These are phyloP conservation scores for Metacarcinus magister DNA, from an alignment of 2,888 invertebrate genomes.

Conservation along the genomic window DNA sequence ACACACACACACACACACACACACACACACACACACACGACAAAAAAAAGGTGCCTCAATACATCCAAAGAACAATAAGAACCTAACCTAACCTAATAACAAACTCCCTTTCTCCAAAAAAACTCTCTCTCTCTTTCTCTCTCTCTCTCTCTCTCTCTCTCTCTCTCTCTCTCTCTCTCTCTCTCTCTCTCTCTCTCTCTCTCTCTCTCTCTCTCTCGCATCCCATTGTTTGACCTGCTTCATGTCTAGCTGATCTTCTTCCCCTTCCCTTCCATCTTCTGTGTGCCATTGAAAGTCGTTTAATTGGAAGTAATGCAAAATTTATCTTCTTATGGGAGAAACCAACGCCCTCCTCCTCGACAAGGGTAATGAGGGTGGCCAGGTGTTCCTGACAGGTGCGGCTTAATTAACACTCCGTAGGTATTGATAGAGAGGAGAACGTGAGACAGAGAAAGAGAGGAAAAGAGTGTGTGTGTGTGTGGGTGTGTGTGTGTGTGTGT, in stretches of 20 bases:
- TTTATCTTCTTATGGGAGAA: not conserved
- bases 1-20: no score
- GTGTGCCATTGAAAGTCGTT: not conserved
- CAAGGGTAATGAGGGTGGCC: not conserved
- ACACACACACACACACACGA: no score
- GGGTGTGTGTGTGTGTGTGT: no score
- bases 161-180: conserved; percentile 52
- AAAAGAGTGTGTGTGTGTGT: no score
- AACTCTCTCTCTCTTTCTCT: conserved; percentile 39
- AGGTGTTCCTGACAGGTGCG: not conserved
- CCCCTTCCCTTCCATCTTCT: not conserved
- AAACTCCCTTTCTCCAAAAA: not conserved
- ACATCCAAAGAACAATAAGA: no score
- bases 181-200: conserved; percentile 59
- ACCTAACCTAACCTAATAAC: no score
- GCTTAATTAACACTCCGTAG: not conserved
- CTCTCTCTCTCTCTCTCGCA: conserved; percentile 45
- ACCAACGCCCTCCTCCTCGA: not conserved
- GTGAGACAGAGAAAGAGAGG: not conserved
- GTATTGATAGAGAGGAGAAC: not conserved
- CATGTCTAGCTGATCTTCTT: not conserved
- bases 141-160: conserved; percentile 26
- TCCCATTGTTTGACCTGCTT: not conserved
- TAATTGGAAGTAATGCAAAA: conserved; percentile 14
- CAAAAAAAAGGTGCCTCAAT: no score